A percentile compares a stretch with the other conserved stretches of the same genome.
phyloP scores from a whole-genome alignment of 2,888 invertebrate species.

The Luperina testacea region DNA sequence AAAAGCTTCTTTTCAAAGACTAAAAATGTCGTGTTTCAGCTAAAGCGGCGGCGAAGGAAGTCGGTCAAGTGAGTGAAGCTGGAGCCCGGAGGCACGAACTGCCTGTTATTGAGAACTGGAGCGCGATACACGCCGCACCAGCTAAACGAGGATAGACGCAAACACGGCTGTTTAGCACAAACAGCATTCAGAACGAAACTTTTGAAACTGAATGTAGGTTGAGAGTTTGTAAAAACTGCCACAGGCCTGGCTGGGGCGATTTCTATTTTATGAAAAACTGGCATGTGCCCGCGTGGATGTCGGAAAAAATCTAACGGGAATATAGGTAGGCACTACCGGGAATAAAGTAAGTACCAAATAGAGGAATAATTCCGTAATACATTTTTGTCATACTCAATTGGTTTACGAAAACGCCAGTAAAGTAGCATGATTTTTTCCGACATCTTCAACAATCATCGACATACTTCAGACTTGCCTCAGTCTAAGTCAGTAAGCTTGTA shows the following conservation, averaged over 20 bases:
- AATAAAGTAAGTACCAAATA: background rate
- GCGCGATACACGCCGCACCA: slow-evolving; percentile 34
- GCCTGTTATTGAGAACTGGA: slow-evolving; percentile 59
- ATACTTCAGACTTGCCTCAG: no score
- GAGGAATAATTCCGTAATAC: background rate
- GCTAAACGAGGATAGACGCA: slow-evolving; percentile 29
- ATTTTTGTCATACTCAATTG: background rate
- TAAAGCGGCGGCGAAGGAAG: slow-evolving; percentile 36
- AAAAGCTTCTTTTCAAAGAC: slow-evolving; percentile 38
- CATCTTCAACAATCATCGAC: background rate
- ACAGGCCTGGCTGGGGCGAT: background rate
- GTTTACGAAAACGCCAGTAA: background rate
- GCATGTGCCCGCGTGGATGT: no score
- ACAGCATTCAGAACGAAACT: background rate
- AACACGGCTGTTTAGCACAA: slow-evolving; percentile 19
- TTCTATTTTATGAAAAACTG: background rate
- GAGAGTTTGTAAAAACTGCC: background rate
- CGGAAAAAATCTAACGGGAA: background rate
- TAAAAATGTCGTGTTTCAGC: slow-evolving; percentile 33
- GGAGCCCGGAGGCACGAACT: slow-evolving; percentile 57
- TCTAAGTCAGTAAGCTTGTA: no score
- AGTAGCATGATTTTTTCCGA: background rate
- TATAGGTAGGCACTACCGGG: background rate
- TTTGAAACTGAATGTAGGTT: slow-evolving; percentile 10
- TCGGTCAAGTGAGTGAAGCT: slow-evolving; percentile 62